phyloP scores from a whole-genome alignment of 2,888 invertebrate species.

The Melipona bicolor region DNA sequence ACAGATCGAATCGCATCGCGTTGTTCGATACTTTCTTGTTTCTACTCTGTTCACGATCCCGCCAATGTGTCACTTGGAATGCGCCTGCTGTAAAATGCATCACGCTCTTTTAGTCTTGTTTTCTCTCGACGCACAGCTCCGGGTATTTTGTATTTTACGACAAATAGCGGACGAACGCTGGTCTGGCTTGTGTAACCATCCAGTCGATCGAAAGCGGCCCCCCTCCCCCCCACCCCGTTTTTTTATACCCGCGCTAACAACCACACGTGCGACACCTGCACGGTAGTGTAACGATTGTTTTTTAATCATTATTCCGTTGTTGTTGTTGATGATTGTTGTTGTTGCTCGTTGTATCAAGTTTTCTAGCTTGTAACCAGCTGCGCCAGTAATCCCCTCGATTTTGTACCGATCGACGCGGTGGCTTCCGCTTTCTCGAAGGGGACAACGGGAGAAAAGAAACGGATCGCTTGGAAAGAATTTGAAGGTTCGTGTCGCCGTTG shows the following conservation, averaged over 20 bases:
- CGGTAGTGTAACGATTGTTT: conserved; percentile 63
- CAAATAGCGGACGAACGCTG: neutral
- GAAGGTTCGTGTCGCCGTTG: no score
- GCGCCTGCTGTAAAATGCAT: conserved; percentile 73
- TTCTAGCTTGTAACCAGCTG: conserved; percentile 43
- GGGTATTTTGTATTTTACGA: neutral
- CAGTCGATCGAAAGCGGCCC: neutral
- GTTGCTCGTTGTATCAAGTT: conserved; percentile 56
- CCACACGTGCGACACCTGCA: conserved; percentile 65
- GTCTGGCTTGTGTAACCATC: conserved; percentile 6
- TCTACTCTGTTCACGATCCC: conserved; percentile 7
- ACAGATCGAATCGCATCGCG: conserved; percentile 32
- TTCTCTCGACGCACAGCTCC: conserved; percentile 38
- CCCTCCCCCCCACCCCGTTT: conserved; percentile 29
- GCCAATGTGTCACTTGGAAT: conserved; percentile 65
- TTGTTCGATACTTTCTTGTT: conserved; percentile 30
- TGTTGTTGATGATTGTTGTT: conserved; percentile 47
- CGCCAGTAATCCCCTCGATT: conserved; percentile 20
- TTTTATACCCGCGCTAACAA: conserved; percentile 56
- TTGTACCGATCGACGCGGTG: conserved; percentile 12
- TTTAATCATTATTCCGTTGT: conserved; percentile 53
- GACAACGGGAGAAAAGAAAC: no score
- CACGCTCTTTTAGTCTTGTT: conserved; percentile 64
- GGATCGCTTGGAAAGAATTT: no score
- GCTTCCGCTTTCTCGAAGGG: conserved; percentile 38